phyloP scores from a whole-genome alignment of 2,888 invertebrate genomes.

The Lacanobia oleracea region DNA sequence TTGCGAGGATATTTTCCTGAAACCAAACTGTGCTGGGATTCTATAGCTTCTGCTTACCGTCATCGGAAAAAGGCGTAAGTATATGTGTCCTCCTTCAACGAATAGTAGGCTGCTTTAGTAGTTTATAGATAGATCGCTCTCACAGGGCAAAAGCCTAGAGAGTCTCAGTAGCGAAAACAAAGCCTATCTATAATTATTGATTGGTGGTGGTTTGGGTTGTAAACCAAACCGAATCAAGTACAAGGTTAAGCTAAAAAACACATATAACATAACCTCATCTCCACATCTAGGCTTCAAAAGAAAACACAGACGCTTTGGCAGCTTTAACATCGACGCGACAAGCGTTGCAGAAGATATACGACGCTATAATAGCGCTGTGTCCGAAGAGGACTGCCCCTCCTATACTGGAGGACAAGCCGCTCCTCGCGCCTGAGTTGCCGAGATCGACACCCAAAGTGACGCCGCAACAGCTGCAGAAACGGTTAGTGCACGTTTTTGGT shows the following conservation, averaged over 20 bases:
- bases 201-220: not conserved
- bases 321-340: conserved; percentile 91
- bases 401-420: conserved; percentile 87
- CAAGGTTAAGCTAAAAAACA: conserved; percentile 4
- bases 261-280: not conserved
- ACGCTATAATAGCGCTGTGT: conserved; percentile 90
- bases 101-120: too few species aligned
- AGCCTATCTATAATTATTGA: too few species aligned
- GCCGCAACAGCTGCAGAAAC: conserved; percentile 85
- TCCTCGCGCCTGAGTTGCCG: conserved; percentile 78
- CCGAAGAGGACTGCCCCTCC: conserved; percentile 91
- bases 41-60: not conserved
- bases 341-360: conserved; percentile 91
- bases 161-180: not conserved
- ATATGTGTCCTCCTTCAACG: not conserved
- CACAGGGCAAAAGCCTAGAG: too few species aligned
- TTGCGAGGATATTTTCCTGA: too few species aligned
- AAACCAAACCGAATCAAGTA: not conserved
- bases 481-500: conserved; percentile 73
- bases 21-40: not conserved
- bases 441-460: conserved; percentile 86
- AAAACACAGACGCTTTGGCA: conserved; percentile 92
- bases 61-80: not conserved
- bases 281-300: conserved; percentile 80
- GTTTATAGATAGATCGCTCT: too few species aligned